Evolutionary conservation across 2,113 vertebrate species (phyloP), one percentile per base, ranked within the genome.

Genomic region (Grus americana): DNA sequence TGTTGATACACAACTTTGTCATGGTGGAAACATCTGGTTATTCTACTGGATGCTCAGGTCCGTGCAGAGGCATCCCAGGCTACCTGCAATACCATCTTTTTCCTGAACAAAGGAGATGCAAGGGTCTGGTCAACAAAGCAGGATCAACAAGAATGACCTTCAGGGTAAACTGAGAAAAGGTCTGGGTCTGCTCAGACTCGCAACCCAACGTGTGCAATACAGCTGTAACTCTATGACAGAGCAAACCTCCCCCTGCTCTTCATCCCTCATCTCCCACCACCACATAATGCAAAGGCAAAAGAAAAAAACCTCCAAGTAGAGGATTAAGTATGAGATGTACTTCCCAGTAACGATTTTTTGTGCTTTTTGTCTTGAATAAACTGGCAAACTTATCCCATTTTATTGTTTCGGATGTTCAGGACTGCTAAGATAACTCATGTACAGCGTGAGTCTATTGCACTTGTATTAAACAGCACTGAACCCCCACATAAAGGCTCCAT

Each of bases 161-260:
- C 34, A 22, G 57, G 46, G 47, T 6, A 13, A 71, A 46, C 29
- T 29, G 26, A 73, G 49, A 55, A 62, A 46, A 80, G 54, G 29
- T 10, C 38, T 52, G 70, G 15, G 15, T 40, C 36, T 74, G 61
- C 46, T 21, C 58, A 42, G 32, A 11, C 38, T 7, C 11, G 30
- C 12, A 52, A 52, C 34, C 19, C 57, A 7, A 3, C 0, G 4
- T 0, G 10, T 5, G 29, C 32, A 18, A 0, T 4, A 7, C 34
- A 62, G 62, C 62, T n/a, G 19, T 14, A 18, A 12, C 30, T 10
- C 54, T 12, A 55, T 1, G 26, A n/a, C 1, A 1, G 17, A 79
- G 67, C 49, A 83, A 49, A 27, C 21, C 7, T 29, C 18, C 42
- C 57, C 29, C 22, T 4, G 17, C 11, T 42, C 75, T 57, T 26